Evolutionary conservation across 2,888 invertebrate genomes (phyloP).

Genomic region (Lepidocyrtoides sp.): DNA sequence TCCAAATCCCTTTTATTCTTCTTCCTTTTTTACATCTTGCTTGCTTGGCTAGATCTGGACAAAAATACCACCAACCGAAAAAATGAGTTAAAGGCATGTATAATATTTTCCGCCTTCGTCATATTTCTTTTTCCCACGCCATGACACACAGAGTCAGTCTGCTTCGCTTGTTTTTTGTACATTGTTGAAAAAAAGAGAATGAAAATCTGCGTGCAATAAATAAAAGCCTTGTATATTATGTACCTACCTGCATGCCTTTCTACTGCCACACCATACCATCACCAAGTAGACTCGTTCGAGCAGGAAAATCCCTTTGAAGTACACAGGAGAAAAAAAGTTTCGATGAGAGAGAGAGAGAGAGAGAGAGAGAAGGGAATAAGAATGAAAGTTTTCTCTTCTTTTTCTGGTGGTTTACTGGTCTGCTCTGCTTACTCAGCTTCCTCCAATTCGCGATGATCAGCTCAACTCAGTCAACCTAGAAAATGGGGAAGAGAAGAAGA

Average conservation of each 20-base stretch:
- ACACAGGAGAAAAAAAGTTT: slow-evolving; percentile 24
- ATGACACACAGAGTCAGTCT: not conserved
- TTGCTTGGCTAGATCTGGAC: slow-evolving; percentile 4
- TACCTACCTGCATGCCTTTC: not conserved
- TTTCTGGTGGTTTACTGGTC: slow-evolving; percentile 26
- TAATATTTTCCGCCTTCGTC: not conserved
- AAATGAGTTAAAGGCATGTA: not conserved
- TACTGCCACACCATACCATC: not conserved
- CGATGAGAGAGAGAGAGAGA: not conserved
- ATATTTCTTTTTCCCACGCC: slow-evolving; percentile 28
- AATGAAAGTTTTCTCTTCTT: slow-evolving; percentile 40
- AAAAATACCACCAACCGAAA: not conserved
- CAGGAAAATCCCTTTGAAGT: slow-evolving; percentile 50
- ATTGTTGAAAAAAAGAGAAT: not conserved
- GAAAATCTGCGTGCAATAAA: slow-evolving; percentile 54
- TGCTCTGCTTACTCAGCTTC: slow-evolving; percentile 50
- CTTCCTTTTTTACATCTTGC: not conserved
- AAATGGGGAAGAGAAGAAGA: too few species aligned
- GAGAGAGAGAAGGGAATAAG: too few species aligned
- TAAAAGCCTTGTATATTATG: not conserved
- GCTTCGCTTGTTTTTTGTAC: not conserved
- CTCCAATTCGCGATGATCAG: not conserved
- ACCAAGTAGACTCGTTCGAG: slow-evolving; percentile 11
- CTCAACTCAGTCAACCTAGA: not conserved
- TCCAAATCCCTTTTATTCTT: not conserved